Evolutionary conservation across 2,888 invertebrate species (phyloP).

Genomic region (Helicoverpa assulta): DNA sequence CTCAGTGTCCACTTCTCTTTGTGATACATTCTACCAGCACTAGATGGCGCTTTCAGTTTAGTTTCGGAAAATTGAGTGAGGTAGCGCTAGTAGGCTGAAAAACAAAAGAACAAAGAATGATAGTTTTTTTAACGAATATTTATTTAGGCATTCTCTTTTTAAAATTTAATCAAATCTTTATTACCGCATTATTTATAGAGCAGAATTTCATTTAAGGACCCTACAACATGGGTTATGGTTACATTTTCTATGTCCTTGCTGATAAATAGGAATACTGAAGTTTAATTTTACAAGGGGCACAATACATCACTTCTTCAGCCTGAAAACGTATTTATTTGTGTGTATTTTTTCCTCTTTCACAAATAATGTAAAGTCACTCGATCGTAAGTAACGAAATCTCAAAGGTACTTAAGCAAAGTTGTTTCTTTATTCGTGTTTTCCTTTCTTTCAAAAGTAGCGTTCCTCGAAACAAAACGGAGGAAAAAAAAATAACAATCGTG

Average conservation of each 20-base stretch:
- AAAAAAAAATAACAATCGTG: slow-evolving; percentile 32
- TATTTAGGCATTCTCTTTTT: too few species aligned
- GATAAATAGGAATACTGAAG: too few species aligned
- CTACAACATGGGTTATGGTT: too few species aligned
- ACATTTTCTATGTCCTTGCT: too few species aligned
- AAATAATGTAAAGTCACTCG: slow-evolving; percentile 1
- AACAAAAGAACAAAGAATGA: background rate
- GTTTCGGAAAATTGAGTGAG: slow-evolving; percentile 24
- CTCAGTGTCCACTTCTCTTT: slow-evolving; percentile 18
- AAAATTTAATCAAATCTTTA: too few species aligned
- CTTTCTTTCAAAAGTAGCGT: slow-evolving; percentile 2
- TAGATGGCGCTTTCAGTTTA: slow-evolving; percentile 42
- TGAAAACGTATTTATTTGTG: too few species aligned
- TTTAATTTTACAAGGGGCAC: too few species aligned
- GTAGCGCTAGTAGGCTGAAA: slow-evolving; percentile 23
- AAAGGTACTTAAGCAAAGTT: slow-evolving; percentile 36
- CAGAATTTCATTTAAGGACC: too few species aligned
- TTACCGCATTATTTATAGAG: too few species aligned
- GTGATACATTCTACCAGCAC: slow-evolving; percentile 2
- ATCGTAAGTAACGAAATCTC: background rate
- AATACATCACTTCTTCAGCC: too few species aligned
- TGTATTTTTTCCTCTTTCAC: background rate
- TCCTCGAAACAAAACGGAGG: background rate
- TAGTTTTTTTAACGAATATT: too few species aligned
- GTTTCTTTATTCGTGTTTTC: slow-evolving; percentile 9